Evolutionary conservation across 1,140 invertebrate species (phyloP).

Genomic region (Drosophila pandora): DNA sequence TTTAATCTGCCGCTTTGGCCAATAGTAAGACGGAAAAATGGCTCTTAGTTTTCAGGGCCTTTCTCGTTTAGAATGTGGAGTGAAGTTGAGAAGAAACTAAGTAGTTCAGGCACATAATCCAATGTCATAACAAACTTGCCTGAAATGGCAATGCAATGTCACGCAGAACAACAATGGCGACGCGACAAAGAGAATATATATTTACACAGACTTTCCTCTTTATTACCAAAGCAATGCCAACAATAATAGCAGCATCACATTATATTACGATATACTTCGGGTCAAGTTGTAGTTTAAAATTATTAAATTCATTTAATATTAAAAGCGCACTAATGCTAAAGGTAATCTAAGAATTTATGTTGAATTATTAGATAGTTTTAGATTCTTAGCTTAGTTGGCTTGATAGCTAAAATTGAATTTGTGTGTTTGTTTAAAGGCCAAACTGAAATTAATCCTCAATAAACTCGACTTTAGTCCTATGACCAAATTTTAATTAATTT

Average conservation of each 20-base stretch:
- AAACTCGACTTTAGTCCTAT: not conserved
- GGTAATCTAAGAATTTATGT: too few species aligned
- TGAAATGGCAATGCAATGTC: not conserved
- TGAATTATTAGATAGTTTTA: too few species aligned
- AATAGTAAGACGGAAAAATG: too few species aligned
- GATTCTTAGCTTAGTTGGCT: too few species aligned
- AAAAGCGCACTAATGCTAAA: not conserved
- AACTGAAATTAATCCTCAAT: not conserved
- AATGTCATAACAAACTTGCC: conserved; percentile 41
- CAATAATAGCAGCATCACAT: conserved; percentile 11
- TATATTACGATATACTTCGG: not conserved
- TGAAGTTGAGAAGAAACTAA: conserved; percentile 36
- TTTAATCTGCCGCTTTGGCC: too few species aligned
- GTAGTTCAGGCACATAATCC: conserved; percentile 65
- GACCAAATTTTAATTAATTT: not conserved
- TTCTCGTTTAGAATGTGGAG: conserved; percentile 14
- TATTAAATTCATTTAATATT: not conserved
- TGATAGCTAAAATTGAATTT: too few species aligned
- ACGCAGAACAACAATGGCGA: not conserved
- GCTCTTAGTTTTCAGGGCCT: not conserved
- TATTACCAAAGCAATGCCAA: conserved; percentile 51
- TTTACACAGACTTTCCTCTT: conserved; percentile 13
- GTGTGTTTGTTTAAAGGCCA: too few species aligned
- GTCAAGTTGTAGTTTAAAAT: not conserved
- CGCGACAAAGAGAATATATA: conserved; percentile 32